Conservation (phyloP, 2,888 invertebrate species). For the Nymphalis urticae region DNA sequence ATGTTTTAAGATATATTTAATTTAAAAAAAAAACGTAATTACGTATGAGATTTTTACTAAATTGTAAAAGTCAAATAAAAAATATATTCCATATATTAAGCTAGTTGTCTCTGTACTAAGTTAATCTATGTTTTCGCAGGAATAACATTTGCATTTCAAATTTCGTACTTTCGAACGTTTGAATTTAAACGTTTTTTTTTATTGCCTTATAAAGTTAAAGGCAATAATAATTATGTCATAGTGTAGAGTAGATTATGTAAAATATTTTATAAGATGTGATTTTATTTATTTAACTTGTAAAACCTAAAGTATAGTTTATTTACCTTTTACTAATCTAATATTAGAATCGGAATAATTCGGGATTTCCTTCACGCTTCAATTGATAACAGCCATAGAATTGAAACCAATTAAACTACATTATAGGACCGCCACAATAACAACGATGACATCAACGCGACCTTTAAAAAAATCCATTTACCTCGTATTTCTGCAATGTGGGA, state of each 20-base stretch:
- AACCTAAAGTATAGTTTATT: too few relatives aligned
- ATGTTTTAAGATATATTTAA: too few relatives aligned
- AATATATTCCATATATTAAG: neutral
- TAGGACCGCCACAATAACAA: neutral
- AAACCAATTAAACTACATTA: conserved; percentile 3
- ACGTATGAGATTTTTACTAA: too few relatives aligned
- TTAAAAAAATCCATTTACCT: conserved; percentile 81
- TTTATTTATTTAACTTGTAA: too few relatives aligned
- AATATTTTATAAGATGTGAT: too few relatives aligned
- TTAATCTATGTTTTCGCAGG: conserved; percentile 3
- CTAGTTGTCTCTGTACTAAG: neutral
- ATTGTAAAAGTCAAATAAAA: too few relatives aligned
- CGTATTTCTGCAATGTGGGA: conserved; percentile 92
- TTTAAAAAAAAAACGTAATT: too few relatives aligned
- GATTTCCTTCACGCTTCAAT: too few relatives aligned
- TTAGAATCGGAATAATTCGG: too few relatives aligned
- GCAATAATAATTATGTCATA: neutral
- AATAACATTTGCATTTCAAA: conserved; percentile 3
- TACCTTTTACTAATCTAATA: too few relatives aligned
- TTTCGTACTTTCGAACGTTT: conserved; percentile 1
- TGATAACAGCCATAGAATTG: neutral
- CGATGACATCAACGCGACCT: conserved; percentile 23
- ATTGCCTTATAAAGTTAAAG: neutral
- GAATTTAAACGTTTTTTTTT: neutral
- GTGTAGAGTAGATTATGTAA: neutral